Evolutionary conservation across 2,797 vertebrate genomes (phyloP).

Genomic region (Loriculus beryllinus): DNA sequence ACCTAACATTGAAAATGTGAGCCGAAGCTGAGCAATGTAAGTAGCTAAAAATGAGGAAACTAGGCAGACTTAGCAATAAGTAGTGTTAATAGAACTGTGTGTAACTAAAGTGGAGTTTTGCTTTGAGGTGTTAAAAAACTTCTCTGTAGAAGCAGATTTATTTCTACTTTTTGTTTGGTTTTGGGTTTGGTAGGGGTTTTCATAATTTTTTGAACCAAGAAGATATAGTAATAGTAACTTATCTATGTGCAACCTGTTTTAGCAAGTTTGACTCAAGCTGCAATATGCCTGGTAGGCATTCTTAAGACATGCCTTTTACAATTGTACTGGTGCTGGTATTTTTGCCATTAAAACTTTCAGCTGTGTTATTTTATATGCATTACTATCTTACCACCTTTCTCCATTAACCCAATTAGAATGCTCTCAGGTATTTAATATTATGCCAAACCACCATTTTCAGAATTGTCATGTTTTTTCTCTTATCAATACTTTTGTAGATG

Average conservation of each 20-base stretch:
- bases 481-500: not conserved
- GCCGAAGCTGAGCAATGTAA: not conserved
- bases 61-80: not conserved
- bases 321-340: not conserved
- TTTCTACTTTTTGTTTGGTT: not conserved
- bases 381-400: not conserved
- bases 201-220: not conserved
- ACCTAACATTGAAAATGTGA: not conserved
- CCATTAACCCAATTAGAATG: not conserved
- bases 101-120: not conserved
- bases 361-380: not conserved
- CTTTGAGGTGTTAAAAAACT: rapidly evolving
- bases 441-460: not conserved
- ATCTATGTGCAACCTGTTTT: not conserved
- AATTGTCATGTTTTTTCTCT: not conserved
- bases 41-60: not conserved
- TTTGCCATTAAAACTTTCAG: not conserved
- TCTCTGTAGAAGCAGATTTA: not conserved
- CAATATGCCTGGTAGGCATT: not conserved
- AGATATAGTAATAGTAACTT: not conserved
- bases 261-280: not conserved
- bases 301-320: not conserved
- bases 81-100: not conserved
- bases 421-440: not conserved
- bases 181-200: not conserved